These are phyloP conservation scores for Desmodus rotundus DNA, from an alignment of 2,113 vertebrate genomes.

Conservation along the genomic window DNA sequence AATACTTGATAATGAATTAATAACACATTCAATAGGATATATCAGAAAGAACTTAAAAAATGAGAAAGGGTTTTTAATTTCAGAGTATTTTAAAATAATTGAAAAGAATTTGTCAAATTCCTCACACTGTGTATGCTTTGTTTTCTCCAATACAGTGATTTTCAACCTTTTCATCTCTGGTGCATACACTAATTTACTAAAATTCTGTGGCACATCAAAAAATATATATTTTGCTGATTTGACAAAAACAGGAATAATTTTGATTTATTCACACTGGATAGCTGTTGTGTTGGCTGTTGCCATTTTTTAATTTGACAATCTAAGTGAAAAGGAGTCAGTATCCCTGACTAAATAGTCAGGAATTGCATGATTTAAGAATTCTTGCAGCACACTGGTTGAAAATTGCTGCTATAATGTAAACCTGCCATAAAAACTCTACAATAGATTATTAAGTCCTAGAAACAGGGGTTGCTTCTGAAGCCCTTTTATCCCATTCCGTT, in stretches of 20 bases:
- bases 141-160: not conserved
- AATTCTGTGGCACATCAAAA: too few species aligned
- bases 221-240: too few species aligned
- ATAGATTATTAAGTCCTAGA: not conserved
- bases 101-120: not conserved
- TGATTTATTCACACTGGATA: too few species aligned
- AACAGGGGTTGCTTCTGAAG: not conserved
- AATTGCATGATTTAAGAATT: too few species aligned
- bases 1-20: not conserved
- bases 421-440: not conserved
- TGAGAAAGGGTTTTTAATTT: not conserved
- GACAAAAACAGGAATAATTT: too few species aligned
- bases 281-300: too few species aligned
- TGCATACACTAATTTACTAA: too few species aligned
- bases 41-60: not conserved
- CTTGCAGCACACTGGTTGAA: too few species aligned
- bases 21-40: not conserved
- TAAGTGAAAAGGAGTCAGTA: too few species aligned
- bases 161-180: too few species aligned
- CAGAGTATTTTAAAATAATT: not conserved
- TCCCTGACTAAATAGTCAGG: too few species aligned
- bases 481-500: not conserved
- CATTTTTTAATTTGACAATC: too few species aligned
- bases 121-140: not conserved
- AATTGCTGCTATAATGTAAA: not conserved